Conservation (phyloP, 2,113 vertebrate genomes). For the Mastomys coucha region DNA sequence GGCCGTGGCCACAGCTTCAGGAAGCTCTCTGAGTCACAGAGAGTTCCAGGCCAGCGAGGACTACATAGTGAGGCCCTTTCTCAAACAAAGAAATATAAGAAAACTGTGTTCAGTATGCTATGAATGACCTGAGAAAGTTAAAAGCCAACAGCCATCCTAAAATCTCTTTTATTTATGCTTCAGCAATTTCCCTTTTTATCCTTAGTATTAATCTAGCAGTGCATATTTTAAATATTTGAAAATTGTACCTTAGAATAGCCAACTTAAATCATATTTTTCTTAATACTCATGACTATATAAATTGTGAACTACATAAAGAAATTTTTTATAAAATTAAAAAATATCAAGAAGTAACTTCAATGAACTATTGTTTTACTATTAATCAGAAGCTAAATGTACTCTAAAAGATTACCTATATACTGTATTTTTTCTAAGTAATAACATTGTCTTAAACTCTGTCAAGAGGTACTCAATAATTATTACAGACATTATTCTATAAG, state of each 20-base stretch:
- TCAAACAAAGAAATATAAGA: not conserved
- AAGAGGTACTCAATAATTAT: slow-evolving; percentile 13
- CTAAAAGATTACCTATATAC: not conserved
- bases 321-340: slow-evolving; percentile 45
- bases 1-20: not conserved
- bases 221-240: slow-evolving; percentile 47
- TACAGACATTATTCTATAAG: not conserved
- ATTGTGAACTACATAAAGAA: not conserved
- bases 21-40: not conserved
- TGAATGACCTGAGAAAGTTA: not conserved
- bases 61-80: not conserved
- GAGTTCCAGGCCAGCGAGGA: not conserved
- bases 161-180: slow-evolving; percentile 23
- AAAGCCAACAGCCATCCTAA: not conserved
- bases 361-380: not conserved
- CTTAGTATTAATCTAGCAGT: slow-evolving; percentile 47
- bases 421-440: slow-evolving; percentile 29
- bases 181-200: slow-evolving; percentile 5
- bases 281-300: not conserved
- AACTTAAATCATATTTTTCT: slow-evolving; percentile 45
- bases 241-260: not conserved
- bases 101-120: not conserved
- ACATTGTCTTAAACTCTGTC: slow-evolving; percentile 10
- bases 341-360: not conserved
- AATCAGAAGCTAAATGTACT: not conserved